Evolutionary conservation across 2,888 invertebrate species (phyloP).

Genomic region (Pardosa pseudoannulata): DNA sequence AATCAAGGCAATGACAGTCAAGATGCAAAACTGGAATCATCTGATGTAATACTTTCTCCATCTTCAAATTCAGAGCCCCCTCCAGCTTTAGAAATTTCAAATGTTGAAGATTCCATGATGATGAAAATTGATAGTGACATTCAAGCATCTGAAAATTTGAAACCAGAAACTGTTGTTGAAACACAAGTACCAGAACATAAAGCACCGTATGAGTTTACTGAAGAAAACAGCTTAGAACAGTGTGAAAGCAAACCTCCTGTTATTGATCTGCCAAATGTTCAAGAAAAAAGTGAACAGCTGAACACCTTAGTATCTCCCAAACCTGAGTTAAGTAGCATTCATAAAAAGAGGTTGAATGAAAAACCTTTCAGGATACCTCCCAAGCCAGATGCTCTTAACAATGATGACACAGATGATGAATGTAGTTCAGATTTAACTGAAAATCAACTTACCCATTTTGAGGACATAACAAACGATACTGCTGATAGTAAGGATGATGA

Average conservation of each 20-base stretch:
- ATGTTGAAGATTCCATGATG: conserved; percentile 40
- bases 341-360: conserved; percentile 13
- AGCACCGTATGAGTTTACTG: conserved; percentile 19
- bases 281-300: conserved; percentile 20
- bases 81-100: conserved; percentile 66
- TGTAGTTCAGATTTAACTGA: conserved; percentile 43
- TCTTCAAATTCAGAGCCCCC: conserved; percentile 68
- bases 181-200: conserved; percentile 5
- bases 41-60: conserved; percentile 44
- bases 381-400: conserved; percentile 33
- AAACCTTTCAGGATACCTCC: conserved; percentile 3
- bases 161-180: background rate
- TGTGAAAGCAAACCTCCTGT: conserved; percentile 62
- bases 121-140: conserved; percentile 36
- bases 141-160: background rate
- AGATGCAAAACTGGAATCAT: conserved; percentile 53
- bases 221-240: conserved; percentile 31
- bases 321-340: conserved; percentile 17
- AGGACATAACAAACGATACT: conserved; percentile 68
- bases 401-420: conserved; percentile 66
- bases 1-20: conserved; percentile 39
- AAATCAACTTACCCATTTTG: conserved; percentile 64
- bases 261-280: conserved; percentile 50
- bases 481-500: conserved; percentile 69
- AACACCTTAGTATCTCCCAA: conserved; percentile 36